A percentile compares a stretch with the other conserved stretches of the same genome.
Conservation (phyloP, 2,113 vertebrate genomes). For the Amblyornis subalaris region DNA sequence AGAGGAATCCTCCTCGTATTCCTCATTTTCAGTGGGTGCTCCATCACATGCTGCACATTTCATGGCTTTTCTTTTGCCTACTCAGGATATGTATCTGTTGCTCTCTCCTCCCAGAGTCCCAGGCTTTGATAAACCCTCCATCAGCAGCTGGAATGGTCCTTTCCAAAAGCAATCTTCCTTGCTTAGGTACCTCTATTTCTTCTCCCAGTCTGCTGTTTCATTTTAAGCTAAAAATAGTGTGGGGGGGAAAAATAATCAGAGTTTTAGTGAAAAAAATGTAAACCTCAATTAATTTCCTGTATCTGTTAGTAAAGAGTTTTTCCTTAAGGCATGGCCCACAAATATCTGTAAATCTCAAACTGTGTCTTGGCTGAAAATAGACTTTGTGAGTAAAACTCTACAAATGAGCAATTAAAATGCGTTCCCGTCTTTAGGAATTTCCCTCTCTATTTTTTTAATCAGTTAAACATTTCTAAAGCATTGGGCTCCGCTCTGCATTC, state of each 20-base stretch:
- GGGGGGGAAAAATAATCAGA: neutral
- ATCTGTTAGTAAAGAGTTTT: neutral
- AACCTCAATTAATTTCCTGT: neutral
- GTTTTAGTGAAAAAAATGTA: neutral
- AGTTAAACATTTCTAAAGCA: neutral
- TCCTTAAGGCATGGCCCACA: neutral
- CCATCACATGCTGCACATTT: neutral
- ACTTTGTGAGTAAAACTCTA: neutral
- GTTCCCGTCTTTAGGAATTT: neutral
- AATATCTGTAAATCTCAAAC: neutral
- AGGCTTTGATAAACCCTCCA: neutral
- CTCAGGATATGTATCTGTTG: neutral
- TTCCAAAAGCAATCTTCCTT: neutral
- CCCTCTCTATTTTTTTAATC: neutral
- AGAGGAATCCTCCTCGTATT: neutral
- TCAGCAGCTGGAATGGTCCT: neutral
- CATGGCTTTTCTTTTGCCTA: neutral
- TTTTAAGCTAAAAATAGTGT: neutral
- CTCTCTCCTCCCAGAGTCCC: neutral
- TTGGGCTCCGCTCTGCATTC: neutral
- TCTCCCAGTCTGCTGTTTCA: neutral
- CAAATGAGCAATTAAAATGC: neutral
- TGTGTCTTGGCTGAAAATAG: neutral
- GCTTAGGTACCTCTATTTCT: neutral
- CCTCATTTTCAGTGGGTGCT: neutral